phyloP scores from a whole-genome alignment of 2,113 vertebrate genomes.

The Thamnophis sirtalis region DNA sequence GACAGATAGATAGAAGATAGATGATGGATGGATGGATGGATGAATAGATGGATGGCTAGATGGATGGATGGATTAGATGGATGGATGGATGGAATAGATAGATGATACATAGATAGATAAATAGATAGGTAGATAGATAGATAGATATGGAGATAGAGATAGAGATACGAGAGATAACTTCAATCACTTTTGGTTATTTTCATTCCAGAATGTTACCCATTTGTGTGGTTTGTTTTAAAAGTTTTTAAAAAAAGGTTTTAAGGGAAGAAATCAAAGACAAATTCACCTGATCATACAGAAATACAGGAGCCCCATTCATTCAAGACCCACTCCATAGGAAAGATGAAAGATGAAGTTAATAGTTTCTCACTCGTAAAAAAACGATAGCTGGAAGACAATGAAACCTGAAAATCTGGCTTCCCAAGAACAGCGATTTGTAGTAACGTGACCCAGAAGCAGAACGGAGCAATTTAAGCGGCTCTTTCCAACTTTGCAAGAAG shows the following conservation, averaged over 20 bases:
- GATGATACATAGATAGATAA: no score
- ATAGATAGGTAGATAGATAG: no score
- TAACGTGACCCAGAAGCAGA: neutral
- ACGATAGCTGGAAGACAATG: neutral
- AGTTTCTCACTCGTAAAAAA: neutral
- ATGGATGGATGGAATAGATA: no score
- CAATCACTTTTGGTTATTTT: neutral
- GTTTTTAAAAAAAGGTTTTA: neutral
- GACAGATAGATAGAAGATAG: no score
- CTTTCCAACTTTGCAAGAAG: neutral
- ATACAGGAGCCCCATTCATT: neutral
- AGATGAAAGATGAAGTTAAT: neutral
- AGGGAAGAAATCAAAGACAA: neutral
- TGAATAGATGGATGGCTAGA: no score
- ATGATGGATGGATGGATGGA: no score
- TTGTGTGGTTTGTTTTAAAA: neutral
- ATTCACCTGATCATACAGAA: neutral
- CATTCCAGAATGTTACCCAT: neutral
- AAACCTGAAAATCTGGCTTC: neutral
- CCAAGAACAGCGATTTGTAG: neutral
- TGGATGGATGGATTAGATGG: no score
- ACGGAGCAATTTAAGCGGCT: neutral
- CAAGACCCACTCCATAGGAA: neutral
- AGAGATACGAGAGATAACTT: neutral
- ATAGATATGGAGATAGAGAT: no score